phyloP scores from a whole-genome alignment of 2,888 invertebrate species.

The Phortica okadai region DNA sequence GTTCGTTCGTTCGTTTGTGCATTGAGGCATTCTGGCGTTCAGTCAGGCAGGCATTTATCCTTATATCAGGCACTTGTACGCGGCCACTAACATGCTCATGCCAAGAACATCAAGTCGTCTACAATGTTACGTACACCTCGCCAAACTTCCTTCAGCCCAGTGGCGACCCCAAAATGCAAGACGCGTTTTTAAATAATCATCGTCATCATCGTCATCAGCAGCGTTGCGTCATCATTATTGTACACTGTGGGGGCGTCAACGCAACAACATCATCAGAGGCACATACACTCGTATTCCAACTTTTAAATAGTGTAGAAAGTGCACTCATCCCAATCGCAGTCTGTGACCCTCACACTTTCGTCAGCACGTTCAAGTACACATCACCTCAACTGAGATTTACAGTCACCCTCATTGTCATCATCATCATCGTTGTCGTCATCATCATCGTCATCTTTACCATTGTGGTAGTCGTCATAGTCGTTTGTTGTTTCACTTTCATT shows the following conservation, averaged over 20 bases:
- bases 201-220: conserved; percentile 1
- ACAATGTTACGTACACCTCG: conserved; percentile 21
- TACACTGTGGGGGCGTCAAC: not conserved
- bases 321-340: conserved; percentile 59
- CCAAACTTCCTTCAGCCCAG: conserved; percentile 35
- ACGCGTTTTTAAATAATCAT: not conserved
- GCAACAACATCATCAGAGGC: not conserved
- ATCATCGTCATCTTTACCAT: conserved; percentile 1
- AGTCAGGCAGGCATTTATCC: not conserved
- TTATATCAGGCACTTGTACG: conserved; percentile 3
- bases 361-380: not conserved
- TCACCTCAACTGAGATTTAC: conserved; percentile 9
- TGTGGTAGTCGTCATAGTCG: not conserved
- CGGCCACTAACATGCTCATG: not conserved
- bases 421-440: conserved; percentile 6
- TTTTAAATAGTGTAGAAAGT: conserved; percentile 69
- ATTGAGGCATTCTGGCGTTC: not conserved
- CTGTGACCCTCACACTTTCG: not conserved
- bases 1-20: conserved; percentile 2
- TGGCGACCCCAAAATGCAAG: conserved; percentile 31
- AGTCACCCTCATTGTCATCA: conserved; percentile 22
- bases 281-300: conserved; percentile 45
- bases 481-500: conserved; percentile 29
- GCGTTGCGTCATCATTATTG: not conserved
- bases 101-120: not conserved